Percentiles rank a stretch among this genome's conserved stretches.
Evolutionary conservation across 2,888 invertebrate genomes (phyloP).

Genomic region (Lamellibrachia satsuma): DNA sequence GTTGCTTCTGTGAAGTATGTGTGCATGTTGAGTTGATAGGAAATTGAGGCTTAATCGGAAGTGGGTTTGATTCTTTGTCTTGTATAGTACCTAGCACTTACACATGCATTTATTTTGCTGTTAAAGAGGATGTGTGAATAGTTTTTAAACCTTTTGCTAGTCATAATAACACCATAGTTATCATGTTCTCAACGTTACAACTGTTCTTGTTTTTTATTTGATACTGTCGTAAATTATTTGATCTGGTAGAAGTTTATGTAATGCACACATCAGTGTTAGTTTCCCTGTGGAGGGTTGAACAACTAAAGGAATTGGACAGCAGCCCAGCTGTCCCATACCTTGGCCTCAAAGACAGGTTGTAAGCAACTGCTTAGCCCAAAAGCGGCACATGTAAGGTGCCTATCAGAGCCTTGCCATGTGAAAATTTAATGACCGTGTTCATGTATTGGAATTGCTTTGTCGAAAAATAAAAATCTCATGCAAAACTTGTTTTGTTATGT

Average conservation of each 20-base stretch:
- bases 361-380: too few species aligned
- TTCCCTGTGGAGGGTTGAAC: neutral
- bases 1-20: neutral
- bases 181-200: neutral
- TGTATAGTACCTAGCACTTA: neutral
- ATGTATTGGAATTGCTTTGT: constrained; percentile 1
- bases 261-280: neutral
- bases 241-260: neutral
- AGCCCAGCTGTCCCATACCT: neutral
- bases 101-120: neutral
- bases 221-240: neutral
- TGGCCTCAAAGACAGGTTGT: too few species aligned
- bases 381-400: neutral
- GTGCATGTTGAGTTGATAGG: neutral
- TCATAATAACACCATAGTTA: neutral
- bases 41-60: neutral
- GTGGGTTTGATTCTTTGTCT: neutral
- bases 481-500: neutral
- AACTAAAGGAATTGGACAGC: neutral
- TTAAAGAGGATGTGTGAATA: neutral
- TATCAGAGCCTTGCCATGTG: neutral
- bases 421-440: neutral
- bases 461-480: neutral
- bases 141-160: neutral
- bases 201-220: neutral